Evolutionary conservation across 1,140 invertebrate species (phyloP), one percentile per base, ranked within the genome.

Genomic region (Apocrypta bakeri): DNA sequence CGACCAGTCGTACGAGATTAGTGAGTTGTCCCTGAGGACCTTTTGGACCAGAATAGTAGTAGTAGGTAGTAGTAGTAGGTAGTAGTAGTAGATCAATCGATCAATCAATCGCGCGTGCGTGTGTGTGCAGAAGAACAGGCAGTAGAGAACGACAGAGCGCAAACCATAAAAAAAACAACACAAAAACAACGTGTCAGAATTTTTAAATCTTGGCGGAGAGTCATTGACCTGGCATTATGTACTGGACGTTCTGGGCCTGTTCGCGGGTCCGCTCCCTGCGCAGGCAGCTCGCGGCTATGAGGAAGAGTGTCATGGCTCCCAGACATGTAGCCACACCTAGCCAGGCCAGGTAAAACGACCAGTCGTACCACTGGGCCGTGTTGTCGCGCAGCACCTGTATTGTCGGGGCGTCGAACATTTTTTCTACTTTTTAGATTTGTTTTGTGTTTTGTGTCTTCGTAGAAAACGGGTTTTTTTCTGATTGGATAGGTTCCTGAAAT

Each of bases 1-100:
- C 86, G 97, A 98, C 97, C 97, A 98, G 92, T 98, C 97, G 93
- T 98, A 98, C 92, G 95, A 95, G 89, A 97, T 94, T 92, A 96
- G 94, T 84, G 96, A 95, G 91, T 96, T 96, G 90, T 97, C 95
- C 91, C 95, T 96, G 88, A 98, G 95, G 88, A 97, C 95, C 97
- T 98, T 93, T 48, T 21, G 31, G 66, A 29, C 25, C 33, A 56
- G 31, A 40, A 66, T 72, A 56, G 48, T 37, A 37, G 75, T 63
- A 77, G 75, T 40, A 25, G 76, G 73, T 63, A 31, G 48, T 25
- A 69, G 27, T 21, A 33, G 68, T 31, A 69, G 76, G 76, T 68
- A 78, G 69, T 63, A 37, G 68, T 33, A 17, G 27, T 17, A 29
- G 27, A 29, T 27, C 48, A 17, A 66, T 11, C 64, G 64, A 27